Evolutionary conservation across 2,888 invertebrate genomes (phyloP).

Genomic region (Dysmachus trigonus): DNA sequence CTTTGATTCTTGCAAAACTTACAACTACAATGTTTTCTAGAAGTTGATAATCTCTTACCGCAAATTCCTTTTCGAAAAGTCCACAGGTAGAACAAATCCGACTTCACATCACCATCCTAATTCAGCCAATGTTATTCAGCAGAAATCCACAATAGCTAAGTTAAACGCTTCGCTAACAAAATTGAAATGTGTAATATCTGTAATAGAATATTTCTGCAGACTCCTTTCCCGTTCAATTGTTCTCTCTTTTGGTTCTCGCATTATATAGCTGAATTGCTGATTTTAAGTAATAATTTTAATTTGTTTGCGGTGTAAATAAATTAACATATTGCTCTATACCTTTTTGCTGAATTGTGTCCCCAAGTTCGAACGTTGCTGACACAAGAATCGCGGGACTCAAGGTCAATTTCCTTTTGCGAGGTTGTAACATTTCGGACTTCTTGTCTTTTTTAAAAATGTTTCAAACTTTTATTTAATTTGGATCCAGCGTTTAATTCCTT

Average conservation of each 20-base stretch:
- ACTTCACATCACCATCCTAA: not conserved
- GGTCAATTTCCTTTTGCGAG: not conserved
- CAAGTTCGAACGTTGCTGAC: not conserved
- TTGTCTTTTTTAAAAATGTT: not conserved
- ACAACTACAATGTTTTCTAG: not conserved
- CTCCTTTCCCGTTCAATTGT: too few relatives aligned
- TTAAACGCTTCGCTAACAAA: not conserved
- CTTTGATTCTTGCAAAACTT: not conserved
- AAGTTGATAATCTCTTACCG: not conserved
- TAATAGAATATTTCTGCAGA: too few relatives aligned
- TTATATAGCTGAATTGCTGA: too few relatives aligned
- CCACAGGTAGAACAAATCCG: not conserved
- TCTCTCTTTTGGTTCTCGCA: too few relatives aligned
- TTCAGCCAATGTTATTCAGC: not conserved
- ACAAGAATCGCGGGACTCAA: not conserved
- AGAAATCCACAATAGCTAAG: not conserved
- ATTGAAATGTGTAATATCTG: not conserved
- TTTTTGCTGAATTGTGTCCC: not conserved
- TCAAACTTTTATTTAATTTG: not conserved
- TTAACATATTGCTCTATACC: not conserved
- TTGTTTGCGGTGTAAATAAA: not conserved
- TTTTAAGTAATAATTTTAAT: not conserved
- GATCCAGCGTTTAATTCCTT: too few relatives aligned
- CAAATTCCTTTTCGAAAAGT: not conserved
- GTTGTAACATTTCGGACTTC: not conserved